A percentile compares a stretch with the other conserved stretches of the same genome.
phyloP scores from a whole-genome alignment of 2,888 invertebrate species.

The Resseliella maxima region DNA sequence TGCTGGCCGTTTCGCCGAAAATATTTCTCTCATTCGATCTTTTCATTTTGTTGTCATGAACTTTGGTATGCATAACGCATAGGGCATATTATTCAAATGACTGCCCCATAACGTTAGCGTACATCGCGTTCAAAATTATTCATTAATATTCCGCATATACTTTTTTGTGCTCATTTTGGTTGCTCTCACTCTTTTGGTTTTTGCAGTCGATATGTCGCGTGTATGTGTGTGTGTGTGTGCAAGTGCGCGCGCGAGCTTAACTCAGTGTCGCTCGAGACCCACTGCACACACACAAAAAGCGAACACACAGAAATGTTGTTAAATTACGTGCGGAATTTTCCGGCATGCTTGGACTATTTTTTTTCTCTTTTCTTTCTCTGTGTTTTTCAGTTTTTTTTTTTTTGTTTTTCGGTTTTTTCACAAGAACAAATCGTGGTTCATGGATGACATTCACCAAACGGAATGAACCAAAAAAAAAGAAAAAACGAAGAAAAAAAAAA shows the following conservation, averaged over 20 bases:
- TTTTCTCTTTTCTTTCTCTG: too few relatives aligned
- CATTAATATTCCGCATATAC: slow-evolving; percentile 31
- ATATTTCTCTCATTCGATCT: slow-evolving; percentile 28
- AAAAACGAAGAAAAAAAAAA: too few relatives aligned
- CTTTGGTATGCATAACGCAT: slow-evolving; percentile 38
- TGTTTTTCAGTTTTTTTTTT: too few relatives aligned
- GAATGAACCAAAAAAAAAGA: too few relatives aligned
- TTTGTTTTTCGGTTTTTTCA: too few relatives aligned
- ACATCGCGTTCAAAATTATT: slow-evolving; percentile 18
- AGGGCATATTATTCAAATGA: slow-evolving; percentile 29
- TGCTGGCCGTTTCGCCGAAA: neutral
- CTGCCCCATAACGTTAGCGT: slow-evolving; percentile 28
- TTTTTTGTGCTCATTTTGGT: neutral
- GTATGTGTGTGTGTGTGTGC: neutral
- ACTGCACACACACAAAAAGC: neutral
- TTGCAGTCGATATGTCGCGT: neutral
- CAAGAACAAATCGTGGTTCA: neutral
- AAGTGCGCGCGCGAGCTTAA: neutral
- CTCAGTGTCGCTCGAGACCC: neutral
- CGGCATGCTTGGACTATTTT: neutral
- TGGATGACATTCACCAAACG: neutral
- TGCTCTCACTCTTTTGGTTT: neutral
- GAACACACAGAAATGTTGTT: slow-evolving; percentile 30
- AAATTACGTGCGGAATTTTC: slow-evolving; percentile 44
- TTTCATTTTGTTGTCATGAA: slow-evolving; percentile 23